These are phyloP conservation scores for Oreochromis niloticus DNA, from an alignment of 2,113 vertebrate genomes.

Conservation along the genomic window DNA sequence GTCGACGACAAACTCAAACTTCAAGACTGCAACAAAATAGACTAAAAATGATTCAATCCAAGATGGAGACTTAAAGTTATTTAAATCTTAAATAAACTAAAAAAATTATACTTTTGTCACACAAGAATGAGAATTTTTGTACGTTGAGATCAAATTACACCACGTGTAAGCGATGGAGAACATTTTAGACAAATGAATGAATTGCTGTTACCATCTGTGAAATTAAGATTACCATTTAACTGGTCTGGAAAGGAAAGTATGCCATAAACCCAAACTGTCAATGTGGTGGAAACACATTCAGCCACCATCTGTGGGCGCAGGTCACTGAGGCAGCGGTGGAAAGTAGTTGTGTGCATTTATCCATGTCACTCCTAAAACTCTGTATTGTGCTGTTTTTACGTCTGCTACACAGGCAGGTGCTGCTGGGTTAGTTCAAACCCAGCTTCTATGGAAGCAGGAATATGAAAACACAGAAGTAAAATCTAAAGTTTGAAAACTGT, in stretches of 20 bases:
- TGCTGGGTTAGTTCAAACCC: not conserved
- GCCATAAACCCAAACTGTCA: not conserved
- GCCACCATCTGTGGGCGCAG: not conserved
- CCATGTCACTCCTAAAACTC: not conserved
- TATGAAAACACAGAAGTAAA: not conserved
- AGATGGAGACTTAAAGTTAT: rapidly evolving
- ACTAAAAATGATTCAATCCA: rapidly evolving
- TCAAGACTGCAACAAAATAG: not conserved
- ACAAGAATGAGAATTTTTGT: not conserved
- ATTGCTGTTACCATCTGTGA: not conserved
- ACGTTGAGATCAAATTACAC: not conserved
- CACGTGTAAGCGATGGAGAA: not conserved
- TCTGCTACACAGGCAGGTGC: not conserved
- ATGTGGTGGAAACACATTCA: not conserved
- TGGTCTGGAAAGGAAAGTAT: not conserved
- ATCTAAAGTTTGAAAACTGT: not conserved
- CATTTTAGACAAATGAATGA: not conserved
- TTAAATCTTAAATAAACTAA: not conserved
- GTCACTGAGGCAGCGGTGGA: not conserved
- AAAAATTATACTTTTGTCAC: not conserved
- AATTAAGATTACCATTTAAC: not conserved
- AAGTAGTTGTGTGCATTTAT: not conserved
- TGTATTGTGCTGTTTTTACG: not conserved
- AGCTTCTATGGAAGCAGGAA: not conserved
- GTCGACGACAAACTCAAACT: not conserved